Evolutionary conservation across 1,140 invertebrate species (phyloP).

Genomic region (Arctopsyche grandis): DNA sequence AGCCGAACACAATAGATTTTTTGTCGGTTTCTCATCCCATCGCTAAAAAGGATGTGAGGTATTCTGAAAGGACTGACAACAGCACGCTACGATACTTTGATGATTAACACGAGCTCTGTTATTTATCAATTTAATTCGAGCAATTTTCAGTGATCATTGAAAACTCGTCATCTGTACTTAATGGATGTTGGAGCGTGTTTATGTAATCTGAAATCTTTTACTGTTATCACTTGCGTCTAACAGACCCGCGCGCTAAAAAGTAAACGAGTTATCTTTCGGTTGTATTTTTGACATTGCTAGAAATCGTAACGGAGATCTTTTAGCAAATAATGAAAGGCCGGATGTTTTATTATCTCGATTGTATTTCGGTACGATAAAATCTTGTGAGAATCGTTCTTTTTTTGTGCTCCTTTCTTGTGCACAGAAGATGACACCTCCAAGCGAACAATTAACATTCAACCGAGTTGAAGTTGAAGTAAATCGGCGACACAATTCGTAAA

Average conservation of each 20-base stretch:
- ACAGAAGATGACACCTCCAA: too few relatives aligned
- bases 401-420: neutral
- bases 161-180: too few relatives aligned
- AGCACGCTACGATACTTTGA: neutral
- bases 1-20: neutral
- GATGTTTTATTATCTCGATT: constrained; percentile 15
- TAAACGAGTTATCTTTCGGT: neutral
- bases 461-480: neutral
- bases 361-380: constrained; percentile 6
- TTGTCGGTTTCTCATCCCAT: too few relatives aligned
- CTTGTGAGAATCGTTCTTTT: constrained; percentile 6
- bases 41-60: too few relatives aligned
- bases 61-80: too few relatives aligned
- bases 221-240: too few relatives aligned
- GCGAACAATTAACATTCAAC: constrained; percentile 6
- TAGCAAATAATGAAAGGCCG: constrained; percentile 9
- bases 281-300: neutral
- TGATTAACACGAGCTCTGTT: neutral
- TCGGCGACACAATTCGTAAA: constrained; percentile 3
- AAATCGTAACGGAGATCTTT: too few relatives aligned
- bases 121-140: neutral
- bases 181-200: too few relatives aligned
- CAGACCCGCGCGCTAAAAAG: neutral
- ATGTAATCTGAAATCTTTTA: too few relatives aligned
- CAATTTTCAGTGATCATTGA: too few relatives aligned